Percentiles rank a stretch among this genome's conserved stretches.
Evolutionary conservation across 1,140 invertebrate genomes (phyloP).

Genomic region (Grapholita molesta): DNA sequence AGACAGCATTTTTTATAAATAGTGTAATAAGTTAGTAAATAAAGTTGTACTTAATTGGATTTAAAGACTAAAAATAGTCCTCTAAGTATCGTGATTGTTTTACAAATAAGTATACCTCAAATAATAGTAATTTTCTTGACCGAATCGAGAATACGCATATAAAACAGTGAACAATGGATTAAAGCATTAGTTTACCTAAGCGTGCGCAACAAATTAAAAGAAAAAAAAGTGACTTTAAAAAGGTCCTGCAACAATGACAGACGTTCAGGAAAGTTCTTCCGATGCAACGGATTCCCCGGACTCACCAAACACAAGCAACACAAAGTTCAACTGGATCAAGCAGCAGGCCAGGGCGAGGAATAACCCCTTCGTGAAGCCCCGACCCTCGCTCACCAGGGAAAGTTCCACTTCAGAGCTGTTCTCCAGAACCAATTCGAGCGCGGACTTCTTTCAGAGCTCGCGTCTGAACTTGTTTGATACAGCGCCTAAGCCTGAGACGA

Average conservation of each 20-base stretch:
- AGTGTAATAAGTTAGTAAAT: background rate
- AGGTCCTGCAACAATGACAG: background rate
- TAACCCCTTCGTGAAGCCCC: slow-evolving; percentile 58
- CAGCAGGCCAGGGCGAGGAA: slow-evolving; percentile 51
- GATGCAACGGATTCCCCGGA: slow-evolving; percentile 48
- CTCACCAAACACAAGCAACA: slow-evolving; percentile 39
- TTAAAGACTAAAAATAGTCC: too few species aligned
- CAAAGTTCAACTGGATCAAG: slow-evolving; percentile 67
- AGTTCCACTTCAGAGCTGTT: slow-evolving; percentile 63
- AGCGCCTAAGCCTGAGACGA: slow-evolving; percentile 54
- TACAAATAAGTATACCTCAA: too few species aligned
- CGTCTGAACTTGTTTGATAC: slow-evolving; percentile 67
- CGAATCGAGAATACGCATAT: too few species aligned
- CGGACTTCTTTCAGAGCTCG: slow-evolving; percentile 68
- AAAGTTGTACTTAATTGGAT: too few species aligned
- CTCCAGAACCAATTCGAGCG: slow-evolving; percentile 61
- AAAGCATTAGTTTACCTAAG: too few species aligned
- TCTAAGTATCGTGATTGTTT: too few species aligned
- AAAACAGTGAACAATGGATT: too few species aligned
- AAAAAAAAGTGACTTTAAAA: background rate
- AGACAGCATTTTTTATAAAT: background rate
- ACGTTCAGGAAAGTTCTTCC: slow-evolving; percentile 26
- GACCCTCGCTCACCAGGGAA: slow-evolving; percentile 61
- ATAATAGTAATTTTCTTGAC: too few species aligned
- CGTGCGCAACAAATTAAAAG: too few species aligned